Evolutionary conservation across 1,140 invertebrate species (phyloP).

Genomic region (Drosophila nannoptera): DNA sequence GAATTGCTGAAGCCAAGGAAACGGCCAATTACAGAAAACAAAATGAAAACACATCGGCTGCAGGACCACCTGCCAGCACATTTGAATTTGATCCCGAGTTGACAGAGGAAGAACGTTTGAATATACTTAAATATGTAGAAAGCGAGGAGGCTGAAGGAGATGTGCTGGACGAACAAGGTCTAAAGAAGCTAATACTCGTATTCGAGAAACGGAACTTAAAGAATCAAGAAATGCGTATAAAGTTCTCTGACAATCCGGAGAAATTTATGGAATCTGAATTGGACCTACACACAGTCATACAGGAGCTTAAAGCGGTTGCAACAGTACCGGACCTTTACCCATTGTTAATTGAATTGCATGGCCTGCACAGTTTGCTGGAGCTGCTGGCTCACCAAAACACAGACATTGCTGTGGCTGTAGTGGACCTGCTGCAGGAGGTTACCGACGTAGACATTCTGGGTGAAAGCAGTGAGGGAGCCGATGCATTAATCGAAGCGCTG

Average conservation of each 20-base stretch:
- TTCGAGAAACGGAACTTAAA: slow-evolving; percentile 97
- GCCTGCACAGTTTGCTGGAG: slow-evolving; percentile 94
- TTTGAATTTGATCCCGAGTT: slow-evolving; percentile 80
- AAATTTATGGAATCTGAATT: slow-evolving; percentile 99
- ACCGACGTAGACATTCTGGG: slow-evolving; percentile 97
- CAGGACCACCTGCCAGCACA: slow-evolving; percentile 46
- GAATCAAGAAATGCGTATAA: slow-evolving; percentile 99
- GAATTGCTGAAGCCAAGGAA: slow-evolving; percentile 76
- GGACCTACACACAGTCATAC: slow-evolving; percentile 93
- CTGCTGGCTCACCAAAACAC: slow-evolving; percentile 98
- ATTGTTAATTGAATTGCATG: slow-evolving; percentile 92
- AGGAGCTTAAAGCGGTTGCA: slow-evolving; percentile 96
- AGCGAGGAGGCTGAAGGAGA: slow-evolving; percentile 88
- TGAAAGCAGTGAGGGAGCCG: slow-evolving; percentile 91
- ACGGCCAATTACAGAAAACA: slow-evolving; percentile 78
- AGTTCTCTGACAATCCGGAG: slow-evolving; percentile 97
- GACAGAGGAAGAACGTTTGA: slow-evolving; percentile 86
- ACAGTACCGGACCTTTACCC: slow-evolving; percentile 98
- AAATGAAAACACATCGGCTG: slow-evolving; percentile 62
- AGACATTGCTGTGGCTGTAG: slow-evolving; percentile 91
- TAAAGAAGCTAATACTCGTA: slow-evolving; percentile 93
- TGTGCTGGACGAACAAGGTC: slow-evolving; percentile 89
- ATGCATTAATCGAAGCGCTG: slow-evolving; percentile 87
- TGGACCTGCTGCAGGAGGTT: slow-evolving; percentile 93
- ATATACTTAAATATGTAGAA: slow-evolving; percentile 90